Conservation (phyloP, 2,888 invertebrate species). For the Willowsia nigromaculata region DNA sequence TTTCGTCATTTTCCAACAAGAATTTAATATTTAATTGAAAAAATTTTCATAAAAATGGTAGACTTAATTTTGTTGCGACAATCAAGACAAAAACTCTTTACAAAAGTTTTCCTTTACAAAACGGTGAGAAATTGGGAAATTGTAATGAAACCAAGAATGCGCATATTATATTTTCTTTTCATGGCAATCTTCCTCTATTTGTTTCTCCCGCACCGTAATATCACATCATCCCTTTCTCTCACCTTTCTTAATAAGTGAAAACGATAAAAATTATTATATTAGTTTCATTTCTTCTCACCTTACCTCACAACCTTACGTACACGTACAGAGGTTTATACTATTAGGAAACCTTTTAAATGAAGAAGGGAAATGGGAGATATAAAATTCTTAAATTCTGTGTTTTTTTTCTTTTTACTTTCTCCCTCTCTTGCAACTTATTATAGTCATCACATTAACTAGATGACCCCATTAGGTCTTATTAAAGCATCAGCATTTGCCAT, state of each 20-base stretch:
- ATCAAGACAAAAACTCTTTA: neutral
- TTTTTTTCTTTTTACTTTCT: slow-evolving; percentile 9
- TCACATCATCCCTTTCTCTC: slow-evolving; percentile 17
- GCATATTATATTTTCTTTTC: neutral
- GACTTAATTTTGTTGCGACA: slow-evolving; percentile 32
- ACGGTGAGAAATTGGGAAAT: slow-evolving; percentile 26
- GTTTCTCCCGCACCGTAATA: slow-evolving; percentile 16
- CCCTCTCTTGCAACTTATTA: slow-evolving; percentile 18
- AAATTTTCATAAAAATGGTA: slow-evolving; percentile 32
- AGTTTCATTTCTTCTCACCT: slow-evolving; percentile 10
- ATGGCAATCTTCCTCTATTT: neutral
- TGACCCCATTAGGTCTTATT: slow-evolving; percentile 68
- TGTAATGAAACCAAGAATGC: neutral
- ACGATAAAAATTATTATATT: slow-evolving; percentile 22
- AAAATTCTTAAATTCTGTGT: neutral
- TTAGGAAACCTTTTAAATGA: slow-evolving; percentile 29
- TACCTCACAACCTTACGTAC: neutral
- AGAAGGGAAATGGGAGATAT: slow-evolving; percentile 1
- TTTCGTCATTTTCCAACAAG: neutral
- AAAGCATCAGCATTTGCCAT: slow-evolving; percentile 63
- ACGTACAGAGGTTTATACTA: neutral
- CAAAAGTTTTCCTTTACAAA: neutral
- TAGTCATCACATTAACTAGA: slow-evolving; percentile 47
- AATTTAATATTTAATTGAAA: slow-evolving; percentile 49
- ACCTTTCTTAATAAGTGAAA: slow-evolving; percentile 24